Percentiles rank a stretch among this genome's conserved stretches.
Evolutionary conservation across 2,113 vertebrate species (phyloP).

Genomic region (Poecile atricapillus): DNA sequence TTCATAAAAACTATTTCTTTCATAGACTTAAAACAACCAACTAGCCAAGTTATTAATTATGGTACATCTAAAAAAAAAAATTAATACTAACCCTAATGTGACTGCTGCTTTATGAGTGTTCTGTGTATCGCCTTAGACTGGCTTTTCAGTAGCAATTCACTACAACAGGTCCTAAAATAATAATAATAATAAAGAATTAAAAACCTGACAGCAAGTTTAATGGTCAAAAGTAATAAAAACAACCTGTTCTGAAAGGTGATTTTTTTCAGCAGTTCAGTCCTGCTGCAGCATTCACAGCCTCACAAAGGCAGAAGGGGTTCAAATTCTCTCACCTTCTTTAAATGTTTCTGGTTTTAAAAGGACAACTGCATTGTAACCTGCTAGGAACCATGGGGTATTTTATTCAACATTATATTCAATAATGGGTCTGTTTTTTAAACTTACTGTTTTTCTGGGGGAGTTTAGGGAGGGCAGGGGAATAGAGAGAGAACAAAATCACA

Average conservation of each 20-base stretch:
- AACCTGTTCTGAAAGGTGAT: constrained; percentile 57
- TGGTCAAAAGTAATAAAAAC: constrained; percentile 65
- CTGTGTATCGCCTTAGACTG: constrained; percentile 71
- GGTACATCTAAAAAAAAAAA: constrained; percentile 77
- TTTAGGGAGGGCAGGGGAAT: neutral
- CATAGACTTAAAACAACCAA: constrained; percentile 78
- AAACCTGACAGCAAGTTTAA: constrained; percentile 73
- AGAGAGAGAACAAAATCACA: constrained; percentile 26
- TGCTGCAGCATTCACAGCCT: constrained; percentile 56
- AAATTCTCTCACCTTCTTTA: constrained; percentile 39
- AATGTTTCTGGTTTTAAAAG: constrained; percentile 27
- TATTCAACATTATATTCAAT: constrained; percentile 28
- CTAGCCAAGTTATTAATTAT: constrained; percentile 80
- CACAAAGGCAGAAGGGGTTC: constrained; percentile 44
- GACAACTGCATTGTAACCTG: constrained; percentile 56
- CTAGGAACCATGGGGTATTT: constrained; percentile 44
- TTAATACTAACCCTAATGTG: constrained; percentile 81
- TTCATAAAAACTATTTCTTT: constrained; percentile 79
- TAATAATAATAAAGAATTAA: constrained; percentile 73
- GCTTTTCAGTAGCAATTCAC: constrained; percentile 82
- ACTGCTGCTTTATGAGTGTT: constrained; percentile 80
- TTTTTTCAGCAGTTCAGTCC: constrained; percentile 59
- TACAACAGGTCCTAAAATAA: constrained; percentile 79
- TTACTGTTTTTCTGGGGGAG: constrained; percentile 38
- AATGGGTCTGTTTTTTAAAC: constrained; percentile 41